A percentile compares a stretch with the other conserved stretches of the same genome.
phyloP scores from a whole-genome alignment of 2,113 vertebrate species.

The Varanus komodoensis region DNA sequence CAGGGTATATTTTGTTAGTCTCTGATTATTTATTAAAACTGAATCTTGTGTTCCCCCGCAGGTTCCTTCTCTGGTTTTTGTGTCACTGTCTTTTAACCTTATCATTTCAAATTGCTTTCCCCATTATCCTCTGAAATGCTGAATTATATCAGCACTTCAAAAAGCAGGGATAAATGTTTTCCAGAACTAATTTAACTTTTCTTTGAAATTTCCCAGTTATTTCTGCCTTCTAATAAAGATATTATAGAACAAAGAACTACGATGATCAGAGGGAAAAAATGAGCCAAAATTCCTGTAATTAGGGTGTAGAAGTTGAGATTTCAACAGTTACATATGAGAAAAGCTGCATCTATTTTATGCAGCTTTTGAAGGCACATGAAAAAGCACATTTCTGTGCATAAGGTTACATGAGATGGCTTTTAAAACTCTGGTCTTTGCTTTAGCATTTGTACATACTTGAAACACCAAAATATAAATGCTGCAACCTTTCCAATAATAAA shows the following conservation, averaged over 20 bases:
- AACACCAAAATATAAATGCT: too few relatives aligned
- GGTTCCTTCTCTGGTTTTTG: background rate
- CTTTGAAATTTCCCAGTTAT: background rate
- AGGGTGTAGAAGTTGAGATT: background rate
- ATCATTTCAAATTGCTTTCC: background rate
- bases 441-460: background rate
- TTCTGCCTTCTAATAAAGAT: background rate
- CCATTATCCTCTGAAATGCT: background rate
- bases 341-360: background rate
- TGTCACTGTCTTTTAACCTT: background rate
- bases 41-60: background rate
- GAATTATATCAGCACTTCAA: background rate
- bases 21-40: slow-evolving; percentile 32
- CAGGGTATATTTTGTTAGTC: slow-evolving; percentile 1
- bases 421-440: background rate
- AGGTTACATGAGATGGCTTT: background rate
- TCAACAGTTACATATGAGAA: background rate
- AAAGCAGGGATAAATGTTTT: background rate
- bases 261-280: background rate
- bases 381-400: background rate
- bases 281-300: background rate
- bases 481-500: background rate
- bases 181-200: background rate
- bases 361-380: background rate
- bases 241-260: background rate